Conservation (phyloP, 1,140 invertebrate genomes). For the Coelopa frigida region DNA sequence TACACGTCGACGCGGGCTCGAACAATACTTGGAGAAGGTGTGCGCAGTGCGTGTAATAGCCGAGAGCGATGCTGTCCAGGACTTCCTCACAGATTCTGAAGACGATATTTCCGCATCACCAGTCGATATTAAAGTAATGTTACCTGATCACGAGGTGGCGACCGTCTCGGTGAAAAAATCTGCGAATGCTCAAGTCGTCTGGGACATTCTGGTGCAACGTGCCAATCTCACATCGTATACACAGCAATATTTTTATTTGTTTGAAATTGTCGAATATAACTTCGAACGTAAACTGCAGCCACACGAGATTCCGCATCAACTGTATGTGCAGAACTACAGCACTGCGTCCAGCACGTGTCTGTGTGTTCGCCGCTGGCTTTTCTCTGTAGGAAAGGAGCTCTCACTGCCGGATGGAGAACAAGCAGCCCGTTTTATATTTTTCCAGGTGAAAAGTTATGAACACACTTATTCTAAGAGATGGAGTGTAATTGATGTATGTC, state of each 20-base stretch:
- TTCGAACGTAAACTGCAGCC: constrained; percentile 92
- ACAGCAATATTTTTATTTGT: constrained; percentile 90
- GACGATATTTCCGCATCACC: constrained; percentile 78
- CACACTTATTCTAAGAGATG: too few species aligned
- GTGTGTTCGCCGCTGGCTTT: constrained; percentile 90
- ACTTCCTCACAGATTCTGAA: constrained; percentile 90
- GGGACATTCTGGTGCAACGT: constrained; percentile 79
- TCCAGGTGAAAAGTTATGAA: constrained; percentile 51
- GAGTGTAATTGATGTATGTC: too few species aligned
- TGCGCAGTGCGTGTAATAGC: constrained; percentile 97
- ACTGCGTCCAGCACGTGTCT: constrained; percentile 96
- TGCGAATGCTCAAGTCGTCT: constrained; percentile 85
- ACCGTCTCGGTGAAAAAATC: constrained; percentile 87
- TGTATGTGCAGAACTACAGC: constrained; percentile 98
- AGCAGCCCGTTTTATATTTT: constrained; percentile 70
- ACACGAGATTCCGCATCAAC: constrained; percentile 91
- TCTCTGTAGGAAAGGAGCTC: constrained; percentile 69
- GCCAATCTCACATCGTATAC: constrained; percentile 72
- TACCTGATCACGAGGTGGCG: constrained; percentile 81
- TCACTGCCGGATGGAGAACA: constrained; percentile 55
- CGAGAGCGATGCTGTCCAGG: constrained; percentile 94
- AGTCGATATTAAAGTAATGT: constrained; percentile 85
- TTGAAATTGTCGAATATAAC: constrained; percentile 96
- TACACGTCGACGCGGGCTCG: constrained; percentile 82
- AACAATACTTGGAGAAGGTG: constrained; percentile 97